Percentiles rank a stretch among this genome's conserved stretches.
phyloP scores from a whole-genome alignment of 2,113 vertebrate genomes.

The Pachyramphus minor region DNA sequence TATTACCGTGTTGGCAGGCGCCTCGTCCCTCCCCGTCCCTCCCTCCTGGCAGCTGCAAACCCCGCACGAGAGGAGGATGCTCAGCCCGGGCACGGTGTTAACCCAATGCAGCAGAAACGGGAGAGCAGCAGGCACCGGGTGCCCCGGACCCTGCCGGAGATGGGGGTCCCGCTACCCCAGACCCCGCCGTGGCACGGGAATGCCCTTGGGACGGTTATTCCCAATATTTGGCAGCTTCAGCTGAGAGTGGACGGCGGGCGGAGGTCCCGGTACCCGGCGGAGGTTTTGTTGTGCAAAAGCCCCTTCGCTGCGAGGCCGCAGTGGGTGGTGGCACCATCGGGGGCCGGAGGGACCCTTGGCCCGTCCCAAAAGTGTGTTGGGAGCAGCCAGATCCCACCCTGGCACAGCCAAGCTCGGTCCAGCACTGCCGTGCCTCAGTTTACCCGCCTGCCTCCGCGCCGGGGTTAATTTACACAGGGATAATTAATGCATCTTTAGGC shows the following conservation, averaged over 20 bases:
- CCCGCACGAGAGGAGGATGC: background rate
- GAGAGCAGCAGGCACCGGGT: background rate
- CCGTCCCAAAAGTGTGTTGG: background rate
- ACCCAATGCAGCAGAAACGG: background rate
- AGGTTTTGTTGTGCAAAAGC: background rate
- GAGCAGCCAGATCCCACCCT: background rate
- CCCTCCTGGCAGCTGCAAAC: constrained; percentile 3
- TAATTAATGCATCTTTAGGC: background rate
- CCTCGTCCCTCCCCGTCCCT: constrained; percentile 41
- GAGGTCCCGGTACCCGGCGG: background rate
- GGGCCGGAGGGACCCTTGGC: background rate
- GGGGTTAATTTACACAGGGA: background rate
- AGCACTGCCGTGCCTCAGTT: background rate
- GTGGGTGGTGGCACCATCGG: background rate
- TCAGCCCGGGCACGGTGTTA: background rate
- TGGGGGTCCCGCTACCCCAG: no score
- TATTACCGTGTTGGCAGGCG: constrained; percentile 15
- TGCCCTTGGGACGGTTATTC: background rate
- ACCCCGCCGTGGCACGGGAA: rapidly evolving
- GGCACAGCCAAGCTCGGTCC: rapidly evolving
- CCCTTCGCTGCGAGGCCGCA: background rate
- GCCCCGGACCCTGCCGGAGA: rapidly evolving
- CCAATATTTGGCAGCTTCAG: background rate
- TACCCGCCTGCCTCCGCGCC: background rate
- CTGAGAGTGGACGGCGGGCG: background rate